Evolutionary conservation across 2,888 invertebrate species (phyloP).

Genomic region (Lepidochrysops patricia): DNA sequence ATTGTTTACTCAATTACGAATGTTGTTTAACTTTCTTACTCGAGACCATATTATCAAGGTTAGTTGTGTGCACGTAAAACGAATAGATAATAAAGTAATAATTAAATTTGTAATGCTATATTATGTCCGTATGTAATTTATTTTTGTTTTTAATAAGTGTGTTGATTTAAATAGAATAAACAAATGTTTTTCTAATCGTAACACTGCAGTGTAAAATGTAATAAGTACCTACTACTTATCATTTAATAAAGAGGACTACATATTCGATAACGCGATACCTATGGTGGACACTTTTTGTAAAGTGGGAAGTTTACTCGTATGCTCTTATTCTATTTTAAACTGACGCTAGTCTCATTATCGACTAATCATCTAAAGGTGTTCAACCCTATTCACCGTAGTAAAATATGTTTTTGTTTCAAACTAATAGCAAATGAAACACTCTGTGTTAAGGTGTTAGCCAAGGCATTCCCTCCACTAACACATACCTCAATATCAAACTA

Average conservation of each 20-base stretch:
- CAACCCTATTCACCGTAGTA: too few relatives aligned
- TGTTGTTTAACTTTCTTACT: background rate
- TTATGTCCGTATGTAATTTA: background rate
- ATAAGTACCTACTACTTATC: too few relatives aligned
- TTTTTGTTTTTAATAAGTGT: background rate
- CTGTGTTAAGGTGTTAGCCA: background rate
- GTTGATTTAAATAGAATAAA: too few relatives aligned
- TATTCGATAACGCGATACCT: too few relatives aligned
- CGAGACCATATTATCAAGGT: background rate
- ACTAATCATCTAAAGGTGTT: background rate
- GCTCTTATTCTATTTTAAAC: too few relatives aligned
- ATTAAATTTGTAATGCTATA: background rate
- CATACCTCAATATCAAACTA: background rate
- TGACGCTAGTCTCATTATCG: background rate
- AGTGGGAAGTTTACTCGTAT: too few relatives aligned
- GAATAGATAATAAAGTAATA: background rate
- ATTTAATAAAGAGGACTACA: too few relatives aligned
- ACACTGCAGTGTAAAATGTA: too few relatives aligned
- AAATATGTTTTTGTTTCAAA: background rate
- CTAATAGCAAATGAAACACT: background rate
- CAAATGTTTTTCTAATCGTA: too few relatives aligned
- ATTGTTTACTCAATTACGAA: background rate
- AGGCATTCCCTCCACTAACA: background rate
- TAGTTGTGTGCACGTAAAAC: background rate
- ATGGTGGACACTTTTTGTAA: too few relatives aligned